Evolutionary conservation across 2,797 vertebrate species (phyloP).

Genomic region (Aulostomus chinensis): DNA sequence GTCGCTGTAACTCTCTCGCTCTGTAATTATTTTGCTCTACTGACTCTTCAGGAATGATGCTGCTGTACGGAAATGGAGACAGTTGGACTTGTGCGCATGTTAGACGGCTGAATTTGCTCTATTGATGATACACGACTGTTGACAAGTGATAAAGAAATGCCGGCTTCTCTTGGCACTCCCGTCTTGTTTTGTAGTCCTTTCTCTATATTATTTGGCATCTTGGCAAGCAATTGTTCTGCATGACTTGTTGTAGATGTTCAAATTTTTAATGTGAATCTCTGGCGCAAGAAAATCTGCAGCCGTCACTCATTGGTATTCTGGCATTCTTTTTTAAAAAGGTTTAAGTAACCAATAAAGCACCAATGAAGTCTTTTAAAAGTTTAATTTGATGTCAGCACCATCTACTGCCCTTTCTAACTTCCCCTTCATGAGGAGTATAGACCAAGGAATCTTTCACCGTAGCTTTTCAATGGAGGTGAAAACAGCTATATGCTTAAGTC

Average conservation of each 20-base stretch:
- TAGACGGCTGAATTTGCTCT: conserved; percentile 6
- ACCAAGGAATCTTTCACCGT: conserved; percentile 7
- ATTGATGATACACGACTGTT: conserved; percentile 51
- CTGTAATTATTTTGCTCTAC: conserved; percentile 57
- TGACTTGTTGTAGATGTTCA: conserved; percentile 21
- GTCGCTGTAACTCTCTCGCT: conserved; percentile 28
- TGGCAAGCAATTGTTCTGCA: conserved; percentile 18
- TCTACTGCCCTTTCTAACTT: not conserved
- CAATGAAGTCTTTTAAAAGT: conserved; percentile 28
- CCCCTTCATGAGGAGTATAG: not conserved
- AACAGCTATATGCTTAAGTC: not conserved
- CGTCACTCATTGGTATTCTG: conserved; percentile 1
- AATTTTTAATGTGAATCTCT: conserved; percentile 30
- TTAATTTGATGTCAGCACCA: conserved; percentile 37
- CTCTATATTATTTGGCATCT: conserved; percentile 31
- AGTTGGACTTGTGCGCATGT: conserved; percentile 6
- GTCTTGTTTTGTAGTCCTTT: conserved; percentile 20
- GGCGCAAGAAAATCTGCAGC: conserved; percentile 13
- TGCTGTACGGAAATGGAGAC: conserved; percentile 27
- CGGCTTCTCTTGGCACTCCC: conserved; percentile 23
- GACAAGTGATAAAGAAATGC: conserved; percentile 56
- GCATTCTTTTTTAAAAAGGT: conserved; percentile 11
- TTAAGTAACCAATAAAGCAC: conserved; percentile 21
- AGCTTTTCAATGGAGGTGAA: too few species aligned
- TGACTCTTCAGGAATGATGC: conserved; percentile 40